Conservation (phyloP, 2,888 invertebrate species). For the Operophtera brumata region DNA sequence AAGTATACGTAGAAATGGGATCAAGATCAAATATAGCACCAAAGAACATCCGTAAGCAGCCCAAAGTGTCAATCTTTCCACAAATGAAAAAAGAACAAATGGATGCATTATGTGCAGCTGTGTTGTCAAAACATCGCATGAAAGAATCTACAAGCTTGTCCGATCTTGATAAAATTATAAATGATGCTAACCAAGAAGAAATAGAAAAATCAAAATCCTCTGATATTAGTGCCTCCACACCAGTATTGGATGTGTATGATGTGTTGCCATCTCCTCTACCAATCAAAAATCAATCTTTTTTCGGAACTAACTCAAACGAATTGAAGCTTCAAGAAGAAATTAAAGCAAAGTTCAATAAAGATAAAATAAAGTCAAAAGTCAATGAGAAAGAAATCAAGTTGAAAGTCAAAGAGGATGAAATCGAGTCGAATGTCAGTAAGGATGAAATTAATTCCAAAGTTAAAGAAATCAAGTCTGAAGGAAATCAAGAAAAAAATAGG, state of each 20-base stretch:
- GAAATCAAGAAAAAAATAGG: neutral
- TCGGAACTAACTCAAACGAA: conserved; percentile 1
- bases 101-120: conserved; percentile 38
- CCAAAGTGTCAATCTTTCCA: conserved; percentile 13
- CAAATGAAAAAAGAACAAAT: conserved; percentile 37
- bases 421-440: neutral
- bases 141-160: conserved; percentile 38
- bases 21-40: conserved; percentile 14
- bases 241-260: conserved; percentile 9
- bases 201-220: neutral
- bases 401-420: neutral
- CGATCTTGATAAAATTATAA: conserved; percentile 40
- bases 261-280: neutral
- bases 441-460: neutral
- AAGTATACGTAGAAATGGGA: neutral
- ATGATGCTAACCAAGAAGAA: conserved; percentile 13
- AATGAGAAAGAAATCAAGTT: neutral
- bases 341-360: conserved; percentile 7
- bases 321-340: conserved; percentile 15
- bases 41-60: neutral
- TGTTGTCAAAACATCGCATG: conserved; percentile 34
- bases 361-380: neutral
- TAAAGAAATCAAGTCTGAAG: neutral
- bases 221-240: conserved; percentile 13
- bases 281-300: conserved; percentile 1